phyloP scores from a whole-genome alignment of 2,888 invertebrate species.

The Plagodis dolabraria region DNA sequence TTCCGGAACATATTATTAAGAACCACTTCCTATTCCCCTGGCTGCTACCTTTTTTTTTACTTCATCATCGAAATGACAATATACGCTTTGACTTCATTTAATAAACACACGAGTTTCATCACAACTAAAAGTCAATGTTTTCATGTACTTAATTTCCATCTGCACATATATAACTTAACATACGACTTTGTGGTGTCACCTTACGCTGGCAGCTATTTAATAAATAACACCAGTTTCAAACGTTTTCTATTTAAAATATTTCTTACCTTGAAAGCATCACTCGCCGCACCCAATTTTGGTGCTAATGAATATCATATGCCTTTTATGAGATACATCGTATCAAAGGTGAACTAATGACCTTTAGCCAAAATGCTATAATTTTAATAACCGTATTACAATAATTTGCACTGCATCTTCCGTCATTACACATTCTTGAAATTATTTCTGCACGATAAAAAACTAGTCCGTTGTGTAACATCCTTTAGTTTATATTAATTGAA shows the following conservation, averaged over 20 bases:
- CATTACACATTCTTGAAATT: not conserved
- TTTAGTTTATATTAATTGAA: not conserved
- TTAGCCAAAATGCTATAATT: conserved; percentile 36
- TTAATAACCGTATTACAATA: conserved; percentile 26
- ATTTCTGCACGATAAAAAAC: conserved; percentile 3
- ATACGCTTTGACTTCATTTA: too few relatives aligned
- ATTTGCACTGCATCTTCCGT: conserved; percentile 21
- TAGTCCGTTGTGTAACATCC: conserved; percentile 3
- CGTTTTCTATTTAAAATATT: conserved; percentile 3
- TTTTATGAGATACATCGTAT: conserved; percentile 9
- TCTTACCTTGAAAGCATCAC: conserved; percentile 7
- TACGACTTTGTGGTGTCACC: not conserved
- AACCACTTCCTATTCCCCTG: too few relatives aligned
- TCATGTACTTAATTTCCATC: too few relatives aligned
- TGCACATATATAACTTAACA: too few relatives aligned
- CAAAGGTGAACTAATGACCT: conserved; percentile 31
- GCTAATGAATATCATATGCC: conserved; percentile 8
- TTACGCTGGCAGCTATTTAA: not conserved
- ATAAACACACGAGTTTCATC: too few relatives aligned
- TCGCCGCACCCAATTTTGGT: conserved; percentile 11
- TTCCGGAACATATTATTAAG: too few relatives aligned
- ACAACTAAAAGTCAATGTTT: too few relatives aligned
- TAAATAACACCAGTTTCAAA: not conserved
- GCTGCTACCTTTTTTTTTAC: too few relatives aligned
- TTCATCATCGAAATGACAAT: too few relatives aligned